Evolutionary conservation across 2,113 vertebrate species (phyloP).

Genomic region (Lepidothrix coronata): DNA sequence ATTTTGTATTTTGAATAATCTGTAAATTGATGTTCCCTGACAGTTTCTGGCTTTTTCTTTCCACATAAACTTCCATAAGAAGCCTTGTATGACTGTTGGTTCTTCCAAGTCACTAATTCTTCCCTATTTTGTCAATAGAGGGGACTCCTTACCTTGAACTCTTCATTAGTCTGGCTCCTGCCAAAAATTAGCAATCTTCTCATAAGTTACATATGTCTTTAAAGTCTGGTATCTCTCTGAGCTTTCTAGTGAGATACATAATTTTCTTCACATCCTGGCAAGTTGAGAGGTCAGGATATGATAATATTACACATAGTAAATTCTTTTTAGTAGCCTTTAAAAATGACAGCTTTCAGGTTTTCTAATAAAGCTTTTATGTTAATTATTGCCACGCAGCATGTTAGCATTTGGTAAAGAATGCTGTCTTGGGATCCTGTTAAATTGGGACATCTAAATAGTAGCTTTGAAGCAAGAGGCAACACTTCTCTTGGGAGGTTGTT

Average conservation of each 20-base stretch:
- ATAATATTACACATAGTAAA: neutral
- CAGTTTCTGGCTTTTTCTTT: neutral
- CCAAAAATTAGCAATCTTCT: neutral
- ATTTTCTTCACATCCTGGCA: neutral
- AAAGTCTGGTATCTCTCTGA: neutral
- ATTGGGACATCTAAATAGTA: neutral
- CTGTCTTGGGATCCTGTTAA: neutral
- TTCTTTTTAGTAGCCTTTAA: neutral
- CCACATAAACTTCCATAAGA: neutral
- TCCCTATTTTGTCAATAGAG: neutral
- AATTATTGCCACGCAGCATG: neutral
- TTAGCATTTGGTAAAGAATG: neutral
- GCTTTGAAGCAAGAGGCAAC: neutral
- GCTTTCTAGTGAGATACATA: neutral
- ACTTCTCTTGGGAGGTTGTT: neutral
- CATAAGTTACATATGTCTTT: neutral
- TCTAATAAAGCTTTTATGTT: neutral
- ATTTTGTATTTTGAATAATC: neutral
- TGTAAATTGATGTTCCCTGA: neutral
- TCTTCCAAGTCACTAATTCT: neutral
- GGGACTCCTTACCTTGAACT: neutral
- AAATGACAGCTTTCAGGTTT: neutral
- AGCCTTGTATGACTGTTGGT: neutral
- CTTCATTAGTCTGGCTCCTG: neutral
- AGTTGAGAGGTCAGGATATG: neutral